Conservation (phyloP, 2,888 invertebrate genomes). For the Gymnoscelis rufifasciata region DNA sequence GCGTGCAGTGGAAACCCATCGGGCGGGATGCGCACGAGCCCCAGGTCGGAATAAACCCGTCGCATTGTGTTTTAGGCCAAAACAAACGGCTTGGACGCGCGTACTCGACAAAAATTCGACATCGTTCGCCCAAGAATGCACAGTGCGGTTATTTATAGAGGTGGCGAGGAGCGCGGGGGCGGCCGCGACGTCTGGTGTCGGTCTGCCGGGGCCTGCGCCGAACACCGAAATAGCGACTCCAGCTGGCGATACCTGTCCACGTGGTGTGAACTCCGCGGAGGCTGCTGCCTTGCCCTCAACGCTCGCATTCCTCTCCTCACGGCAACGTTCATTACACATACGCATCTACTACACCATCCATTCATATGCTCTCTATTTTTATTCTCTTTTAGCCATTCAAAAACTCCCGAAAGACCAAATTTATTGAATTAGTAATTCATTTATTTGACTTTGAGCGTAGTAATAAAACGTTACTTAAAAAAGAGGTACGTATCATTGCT, state of each 20-base stretch:
- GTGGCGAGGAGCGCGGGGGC: conserved; percentile 77
- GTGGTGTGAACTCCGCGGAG: conserved; percentile 54
- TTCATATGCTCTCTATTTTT: conserved; percentile 1
- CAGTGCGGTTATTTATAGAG: conserved; percentile 74
- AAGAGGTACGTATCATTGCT: too few relatives aligned
- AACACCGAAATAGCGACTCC: conserved; percentile 78
- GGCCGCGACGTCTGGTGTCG: conserved; percentile 78
- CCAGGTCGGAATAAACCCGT: conserved; percentile 20
- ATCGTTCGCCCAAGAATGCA: conserved; percentile 79
- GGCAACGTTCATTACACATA: not conserved
- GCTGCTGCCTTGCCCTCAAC: conserved; percentile 45
- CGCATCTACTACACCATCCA: not conserved
- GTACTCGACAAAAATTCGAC: conserved; percentile 80
- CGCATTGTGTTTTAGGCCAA: conserved; percentile 53
- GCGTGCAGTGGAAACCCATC: conserved; percentile 16
- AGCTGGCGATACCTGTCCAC: conserved; percentile 76
- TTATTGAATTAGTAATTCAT: not conserved
- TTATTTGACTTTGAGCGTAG: too few relatives aligned
- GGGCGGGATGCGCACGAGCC: conserved; percentile 20
- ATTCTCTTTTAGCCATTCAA: not conserved
- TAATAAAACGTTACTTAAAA: too few relatives aligned
- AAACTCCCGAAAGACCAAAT: too few relatives aligned
- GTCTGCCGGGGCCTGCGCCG: conserved; percentile 82
- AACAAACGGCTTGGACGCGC: conserved; percentile 75
- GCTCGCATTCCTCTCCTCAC: conserved; percentile 19